Evolutionary conservation across 30 jellyfish, hydroid and myxozoan species (phyloP).

Genomic region (Aurelia sp.): DNA sequence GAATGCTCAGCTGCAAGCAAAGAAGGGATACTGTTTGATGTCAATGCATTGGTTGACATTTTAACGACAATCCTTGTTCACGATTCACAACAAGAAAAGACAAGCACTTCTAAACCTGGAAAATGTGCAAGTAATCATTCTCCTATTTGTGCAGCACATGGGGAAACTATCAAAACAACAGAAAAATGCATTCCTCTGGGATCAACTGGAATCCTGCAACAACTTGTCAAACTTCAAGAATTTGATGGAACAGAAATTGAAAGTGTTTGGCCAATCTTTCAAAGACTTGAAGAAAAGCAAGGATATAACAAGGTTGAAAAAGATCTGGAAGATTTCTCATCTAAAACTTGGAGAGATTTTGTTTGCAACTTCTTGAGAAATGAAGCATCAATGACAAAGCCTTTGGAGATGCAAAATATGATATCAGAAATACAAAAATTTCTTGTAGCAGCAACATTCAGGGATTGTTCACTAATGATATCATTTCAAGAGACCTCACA

Average conservation of each 20-base stretch:
- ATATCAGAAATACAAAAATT: slow-evolving; percentile 42
- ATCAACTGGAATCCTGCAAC: slow-evolving; percentile 61
- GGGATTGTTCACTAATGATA: slow-evolving; percentile 89
- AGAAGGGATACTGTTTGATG: background rate
- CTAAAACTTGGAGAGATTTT: slow-evolving; percentile 57
- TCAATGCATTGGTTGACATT: background rate
- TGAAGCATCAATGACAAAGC: slow-evolving; percentile 3
- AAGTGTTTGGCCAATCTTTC: slow-evolving; percentile 26
- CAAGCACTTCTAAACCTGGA: background rate
- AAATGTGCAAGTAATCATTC: background rate
- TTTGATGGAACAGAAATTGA: slow-evolving; percentile 56
- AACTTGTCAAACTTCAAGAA: slow-evolving; percentile 44
- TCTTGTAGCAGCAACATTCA: slow-evolving; percentile 85
- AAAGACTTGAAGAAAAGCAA: background rate
- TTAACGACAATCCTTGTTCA: slow-evolving; percentile 8
- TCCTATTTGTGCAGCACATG: slow-evolving; percentile 4
- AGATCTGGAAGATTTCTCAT: slow-evolving; percentile 22
- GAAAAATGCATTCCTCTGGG: slow-evolving; percentile 42
- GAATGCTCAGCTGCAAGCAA: background rate
- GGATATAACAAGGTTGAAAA: background rate
- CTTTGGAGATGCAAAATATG: background rate
- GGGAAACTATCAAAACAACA: background rate
- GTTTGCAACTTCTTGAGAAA: slow-evolving; percentile 11
- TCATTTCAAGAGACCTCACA: slow-evolving; percentile 46
- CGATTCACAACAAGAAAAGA: slow-evolving; percentile 38